Evolutionary conservation across 2,797 vertebrate species (phyloP).

Genomic region (Leuciscus waleckii): DNA sequence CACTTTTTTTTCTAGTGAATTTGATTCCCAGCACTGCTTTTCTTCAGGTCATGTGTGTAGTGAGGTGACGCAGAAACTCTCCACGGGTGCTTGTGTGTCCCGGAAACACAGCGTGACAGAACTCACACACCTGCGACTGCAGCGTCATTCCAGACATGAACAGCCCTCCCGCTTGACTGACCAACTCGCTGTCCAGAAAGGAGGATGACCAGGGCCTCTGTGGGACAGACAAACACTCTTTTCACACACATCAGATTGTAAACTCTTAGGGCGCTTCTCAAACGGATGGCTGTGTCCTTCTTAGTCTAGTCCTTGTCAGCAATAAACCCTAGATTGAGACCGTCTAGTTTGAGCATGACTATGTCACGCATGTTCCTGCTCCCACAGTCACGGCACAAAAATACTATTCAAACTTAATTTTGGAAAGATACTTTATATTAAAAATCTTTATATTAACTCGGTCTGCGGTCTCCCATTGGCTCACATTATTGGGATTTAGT

Average conservation of each 20-base stretch:
- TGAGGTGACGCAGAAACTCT: slow-evolving; percentile 77
- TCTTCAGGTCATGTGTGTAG: slow-evolving; percentile 73
- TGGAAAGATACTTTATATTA: too few relatives aligned
- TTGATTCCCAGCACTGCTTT: not conserved
- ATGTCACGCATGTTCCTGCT: not conserved
- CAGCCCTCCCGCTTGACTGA: slow-evolving; percentile 12
- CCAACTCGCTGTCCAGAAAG: slow-evolving; percentile 58
- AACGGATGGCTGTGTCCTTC: not conserved
- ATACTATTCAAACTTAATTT: too few relatives aligned
- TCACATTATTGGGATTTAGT: too few relatives aligned
- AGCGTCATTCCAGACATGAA: slow-evolving; percentile 72
- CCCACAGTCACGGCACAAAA: too few relatives aligned
- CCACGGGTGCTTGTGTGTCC: slow-evolving; percentile 71
- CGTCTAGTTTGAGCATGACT: not conserved
- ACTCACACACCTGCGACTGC: slow-evolving; percentile 80
- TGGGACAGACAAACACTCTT: not conserved
- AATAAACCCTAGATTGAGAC: not conserved
- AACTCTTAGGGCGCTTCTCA: not conserved
- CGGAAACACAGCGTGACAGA: slow-evolving; percentile 82
- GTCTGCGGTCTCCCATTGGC: too few relatives aligned
- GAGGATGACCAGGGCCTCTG: slow-evolving; percentile 74
- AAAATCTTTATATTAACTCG: too few relatives aligned
- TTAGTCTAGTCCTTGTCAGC: not conserved
- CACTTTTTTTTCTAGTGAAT: not conserved
- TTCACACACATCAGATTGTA: not conserved